These are phyloP conservation scores for Eustalomyia histrio DNA, from an alignment of 2,888 invertebrate species.

Conservation along the genomic window DNA sequence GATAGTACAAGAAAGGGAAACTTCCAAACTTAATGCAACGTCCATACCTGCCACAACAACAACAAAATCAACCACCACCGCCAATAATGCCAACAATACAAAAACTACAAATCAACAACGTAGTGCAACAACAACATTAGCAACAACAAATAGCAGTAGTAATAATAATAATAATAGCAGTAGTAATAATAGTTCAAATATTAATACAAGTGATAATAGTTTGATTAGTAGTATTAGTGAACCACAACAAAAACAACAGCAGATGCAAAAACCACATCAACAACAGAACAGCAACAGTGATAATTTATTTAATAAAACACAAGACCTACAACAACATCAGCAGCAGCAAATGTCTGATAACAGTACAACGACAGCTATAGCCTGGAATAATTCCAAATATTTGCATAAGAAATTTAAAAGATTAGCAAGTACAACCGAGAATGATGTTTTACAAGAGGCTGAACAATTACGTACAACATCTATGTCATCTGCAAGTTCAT, in stretches of 20 bases:
- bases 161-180: conserved; percentile 51
- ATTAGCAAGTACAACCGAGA: conserved; percentile 82
- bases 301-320: conserved; percentile 15
- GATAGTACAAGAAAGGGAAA: conserved; percentile 56
- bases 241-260: conserved; percentile 63
- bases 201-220: conserved; percentile 65
- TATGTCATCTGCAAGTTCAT: conserved; percentile 73
- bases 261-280: conserved; percentile 21
- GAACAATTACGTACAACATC: conserved; percentile 72
- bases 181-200: conserved; percentile 66
- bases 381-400: conserved; percentile 85
- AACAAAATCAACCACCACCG: conserved; percentile 64
- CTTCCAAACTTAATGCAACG: conserved; percentile 64
- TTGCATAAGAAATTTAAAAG: conserved; percentile 96
- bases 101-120: conserved; percentile 67
- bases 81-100: conserved; percentile 73
- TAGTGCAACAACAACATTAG: conserved; percentile 68
- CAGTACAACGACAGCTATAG: conserved; percentile 58
- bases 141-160: conserved; percentile 64
- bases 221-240: conserved; percentile 62
- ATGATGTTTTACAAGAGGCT: conserved; percentile 62
- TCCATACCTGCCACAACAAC: conserved; percentile 64
- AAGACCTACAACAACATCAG: conserved; percentile 24
- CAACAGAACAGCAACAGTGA: conserved; percentile 64
- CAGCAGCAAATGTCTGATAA: conserved; percentile 47